Percentiles rank a stretch among this genome's conserved stretches.
Evolutionary conservation across 2,113 vertebrate genomes (phyloP).

Genomic region (Bambusicola thoracicus): DNA sequence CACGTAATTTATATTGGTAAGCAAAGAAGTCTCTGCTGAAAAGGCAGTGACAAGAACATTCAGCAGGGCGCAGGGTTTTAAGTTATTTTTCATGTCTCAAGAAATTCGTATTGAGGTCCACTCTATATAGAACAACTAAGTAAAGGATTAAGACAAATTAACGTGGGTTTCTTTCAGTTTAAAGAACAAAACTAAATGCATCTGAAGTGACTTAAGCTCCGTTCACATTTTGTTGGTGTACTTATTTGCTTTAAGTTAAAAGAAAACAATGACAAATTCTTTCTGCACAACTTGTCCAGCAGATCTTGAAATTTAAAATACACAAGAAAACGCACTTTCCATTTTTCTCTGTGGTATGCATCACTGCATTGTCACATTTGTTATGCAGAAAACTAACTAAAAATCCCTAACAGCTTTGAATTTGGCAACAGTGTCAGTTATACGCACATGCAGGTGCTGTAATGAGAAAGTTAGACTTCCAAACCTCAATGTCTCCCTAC

Average conservation of each 20-base stretch:
- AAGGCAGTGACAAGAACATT: not conserved
- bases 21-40: not conserved
- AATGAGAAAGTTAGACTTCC: not conserved
- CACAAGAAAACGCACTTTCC: not conserved
- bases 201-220: not conserved
- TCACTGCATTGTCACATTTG: not conserved
- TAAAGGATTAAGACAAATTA: not conserved
- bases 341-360: not conserved
- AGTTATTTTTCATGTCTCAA: not conserved
- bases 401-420: not conserved
- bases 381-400: not conserved
- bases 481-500: not conserved
- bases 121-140: accelerated
- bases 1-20: not conserved
- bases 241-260: not conserved
- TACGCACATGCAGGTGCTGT: not conserved
- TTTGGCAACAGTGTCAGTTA: not conserved
- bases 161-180: not conserved
- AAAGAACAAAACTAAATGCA: not conserved
- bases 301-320: too few relatives aligned
- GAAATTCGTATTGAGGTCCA: not conserved
- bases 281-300: not conserved
- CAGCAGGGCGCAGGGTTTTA: not conserved
- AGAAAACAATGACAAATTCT: not conserved
- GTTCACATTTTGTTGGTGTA: not conserved